Conservation (phyloP, 2,113 vertebrate genomes). For the Callithrix jacchus region DNA sequence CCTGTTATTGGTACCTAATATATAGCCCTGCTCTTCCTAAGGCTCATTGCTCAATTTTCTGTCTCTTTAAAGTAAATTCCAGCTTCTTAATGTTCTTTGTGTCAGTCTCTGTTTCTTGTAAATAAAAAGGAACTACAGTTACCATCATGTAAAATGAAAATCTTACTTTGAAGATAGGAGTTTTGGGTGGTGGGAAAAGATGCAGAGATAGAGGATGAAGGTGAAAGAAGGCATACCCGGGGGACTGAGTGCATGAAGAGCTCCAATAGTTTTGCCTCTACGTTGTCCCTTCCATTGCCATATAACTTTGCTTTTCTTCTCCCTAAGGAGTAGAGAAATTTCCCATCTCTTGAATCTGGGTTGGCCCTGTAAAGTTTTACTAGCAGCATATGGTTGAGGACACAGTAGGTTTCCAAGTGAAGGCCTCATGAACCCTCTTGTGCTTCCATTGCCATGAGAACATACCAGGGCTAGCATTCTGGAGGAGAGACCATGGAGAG, state of each 20-base stretch:
- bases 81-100: neutral
- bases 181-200: neutral
- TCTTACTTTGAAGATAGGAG: neutral
- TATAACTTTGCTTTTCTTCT: neutral
- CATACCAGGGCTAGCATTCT: neutral
- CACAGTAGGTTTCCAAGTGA: neutral
- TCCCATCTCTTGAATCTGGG: neutral
- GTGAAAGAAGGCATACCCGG: fast-evolving
- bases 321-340: fast-evolving
- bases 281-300: neutral
- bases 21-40: neutral
- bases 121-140: neutral
- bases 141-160: neutral
- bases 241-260: fast-evolving
- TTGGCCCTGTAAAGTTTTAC: neutral
- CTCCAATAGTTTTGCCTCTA: fast-evolving
- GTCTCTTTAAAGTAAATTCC: neutral
- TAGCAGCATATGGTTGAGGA: neutral
- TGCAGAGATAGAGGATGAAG: fast-evolving
- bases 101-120: neutral
- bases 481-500: fast-evolving
- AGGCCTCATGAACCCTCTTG: neutral
- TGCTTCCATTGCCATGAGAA: neutral
- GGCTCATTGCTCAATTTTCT: neutral
- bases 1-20: no score